Conservation (phyloP, 1,140 invertebrate species). For the Temnothorax longispinosus region DNA sequence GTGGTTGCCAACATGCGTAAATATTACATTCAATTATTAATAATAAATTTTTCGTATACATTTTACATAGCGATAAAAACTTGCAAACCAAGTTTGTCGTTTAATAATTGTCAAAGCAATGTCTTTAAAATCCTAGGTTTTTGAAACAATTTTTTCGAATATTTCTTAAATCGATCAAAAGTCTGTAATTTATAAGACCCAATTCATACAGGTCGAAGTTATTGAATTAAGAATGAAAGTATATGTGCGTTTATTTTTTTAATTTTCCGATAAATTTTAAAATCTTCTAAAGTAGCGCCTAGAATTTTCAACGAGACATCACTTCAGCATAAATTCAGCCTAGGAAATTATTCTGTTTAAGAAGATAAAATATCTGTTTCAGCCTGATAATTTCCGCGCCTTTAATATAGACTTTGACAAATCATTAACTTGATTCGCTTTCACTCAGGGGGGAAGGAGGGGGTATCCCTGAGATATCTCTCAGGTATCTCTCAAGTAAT, state of each 20-base stretch:
- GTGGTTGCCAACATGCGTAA: background rate
- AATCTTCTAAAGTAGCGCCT: background rate
- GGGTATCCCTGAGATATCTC: background rate
- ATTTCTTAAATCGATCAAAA: background rate
- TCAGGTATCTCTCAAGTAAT: background rate
- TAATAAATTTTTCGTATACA: background rate
- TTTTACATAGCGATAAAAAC: background rate
- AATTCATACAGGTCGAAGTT: background rate
- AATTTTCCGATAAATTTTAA: background rate
- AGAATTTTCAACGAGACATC: background rate
- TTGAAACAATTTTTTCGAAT: background rate
- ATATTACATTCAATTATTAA: background rate
- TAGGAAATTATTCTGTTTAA: background rate
- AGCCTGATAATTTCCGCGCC: background rate
- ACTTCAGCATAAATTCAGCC: background rate
- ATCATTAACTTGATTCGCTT: slow-evolving; percentile 18
- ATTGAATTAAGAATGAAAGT: background rate
- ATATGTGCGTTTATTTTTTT: background rate
- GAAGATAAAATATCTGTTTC: background rate
- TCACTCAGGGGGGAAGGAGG: background rate
- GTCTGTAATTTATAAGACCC: background rate
- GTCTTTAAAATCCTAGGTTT: background rate
- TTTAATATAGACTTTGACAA: background rate
- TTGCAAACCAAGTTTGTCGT: background rate
- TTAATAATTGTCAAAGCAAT: background rate